phyloP scores from a whole-genome alignment of 2,797 vertebrate species.

The Holocentrus rufus region DNA sequence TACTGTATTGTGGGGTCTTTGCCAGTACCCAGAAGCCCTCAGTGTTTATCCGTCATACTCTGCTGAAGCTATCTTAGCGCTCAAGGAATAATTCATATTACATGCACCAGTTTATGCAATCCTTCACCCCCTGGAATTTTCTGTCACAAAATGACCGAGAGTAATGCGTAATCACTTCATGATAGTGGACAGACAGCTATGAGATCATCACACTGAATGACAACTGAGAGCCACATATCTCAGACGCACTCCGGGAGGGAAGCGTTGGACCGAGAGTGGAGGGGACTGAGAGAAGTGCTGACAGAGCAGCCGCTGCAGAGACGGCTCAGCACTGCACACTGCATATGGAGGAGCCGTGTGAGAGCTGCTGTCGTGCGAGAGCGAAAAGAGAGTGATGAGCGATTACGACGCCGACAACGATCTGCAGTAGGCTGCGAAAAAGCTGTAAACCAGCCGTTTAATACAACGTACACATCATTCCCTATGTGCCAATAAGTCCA shows the following conservation, averaged over 20 bases:
- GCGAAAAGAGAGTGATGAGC: constrained; percentile 36
- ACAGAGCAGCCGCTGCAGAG: constrained; percentile 33
- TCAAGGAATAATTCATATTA: background rate
- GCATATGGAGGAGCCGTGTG: constrained; percentile 13
- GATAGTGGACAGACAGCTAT: background rate
- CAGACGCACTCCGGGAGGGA: background rate
- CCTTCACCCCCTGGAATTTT: background rate
- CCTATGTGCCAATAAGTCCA: background rate
- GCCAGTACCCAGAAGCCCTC: too few relatives aligned
- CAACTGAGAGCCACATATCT: constrained; percentile 18
- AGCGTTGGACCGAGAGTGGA: constrained; percentile 7
- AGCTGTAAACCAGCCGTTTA: background rate
- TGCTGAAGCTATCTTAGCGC: too few relatives aligned
- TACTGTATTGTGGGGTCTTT: too few relatives aligned
- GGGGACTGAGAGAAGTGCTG: constrained; percentile 52
- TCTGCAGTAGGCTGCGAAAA: constrained; percentile 29
- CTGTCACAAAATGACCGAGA: constrained; percentile 15
- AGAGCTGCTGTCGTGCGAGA: constrained; percentile 57
- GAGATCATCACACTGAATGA: constrained; percentile 18
- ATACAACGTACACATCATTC: constrained; percentile 12
- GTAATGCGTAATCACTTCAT: constrained; percentile 14
- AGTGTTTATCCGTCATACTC: too few relatives aligned
- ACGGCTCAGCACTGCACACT: constrained; percentile 29
- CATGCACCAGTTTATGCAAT: background rate
- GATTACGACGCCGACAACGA: constrained; percentile 20